phyloP scores from a whole-genome alignment of 2,113 vertebrate genomes.

The Lepus europaeus region DNA sequence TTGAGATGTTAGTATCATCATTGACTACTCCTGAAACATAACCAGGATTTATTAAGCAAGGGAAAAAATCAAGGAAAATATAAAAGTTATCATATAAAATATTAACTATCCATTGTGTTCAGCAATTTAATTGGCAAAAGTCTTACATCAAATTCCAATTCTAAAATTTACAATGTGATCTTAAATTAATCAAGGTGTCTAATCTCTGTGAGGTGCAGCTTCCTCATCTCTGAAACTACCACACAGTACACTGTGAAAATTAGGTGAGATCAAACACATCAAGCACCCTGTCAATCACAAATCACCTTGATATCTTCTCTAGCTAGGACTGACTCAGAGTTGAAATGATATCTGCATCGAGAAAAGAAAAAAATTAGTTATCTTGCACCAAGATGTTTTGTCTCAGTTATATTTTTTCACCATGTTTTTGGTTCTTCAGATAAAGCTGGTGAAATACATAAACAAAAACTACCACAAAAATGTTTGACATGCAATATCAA shows the following conservation, averaged over 20 bases:
- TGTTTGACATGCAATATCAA: background rate
- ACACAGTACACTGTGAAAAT: background rate
- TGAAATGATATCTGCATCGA: background rate
- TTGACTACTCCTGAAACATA: background rate
- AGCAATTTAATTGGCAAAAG: background rate
- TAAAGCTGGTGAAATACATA: background rate
- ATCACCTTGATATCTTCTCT: background rate
- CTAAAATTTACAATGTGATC: background rate
- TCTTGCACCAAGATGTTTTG: background rate
- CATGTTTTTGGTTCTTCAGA: background rate
- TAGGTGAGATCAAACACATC: background rate
- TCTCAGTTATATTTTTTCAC: background rate
- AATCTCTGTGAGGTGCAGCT: background rate
- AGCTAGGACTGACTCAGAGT: background rate
- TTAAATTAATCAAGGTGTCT: background rate
- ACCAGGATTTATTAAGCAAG: background rate
- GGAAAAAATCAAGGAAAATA: background rate
- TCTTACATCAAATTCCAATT: background rate
- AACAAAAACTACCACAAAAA: background rate
- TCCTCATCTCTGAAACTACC: background rate
- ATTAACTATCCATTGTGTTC: background rate
- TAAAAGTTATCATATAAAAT: background rate
- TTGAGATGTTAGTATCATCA: background rate
- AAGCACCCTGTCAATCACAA: background rate
- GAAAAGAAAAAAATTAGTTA: background rate